Percentiles rank a stretch among this genome's conserved stretches.
These are phyloP conservation scores for Microcaecilia unicolor DNA, from an alignment of 2,797 vertebrate species.

Conservation along the genomic window DNA sequence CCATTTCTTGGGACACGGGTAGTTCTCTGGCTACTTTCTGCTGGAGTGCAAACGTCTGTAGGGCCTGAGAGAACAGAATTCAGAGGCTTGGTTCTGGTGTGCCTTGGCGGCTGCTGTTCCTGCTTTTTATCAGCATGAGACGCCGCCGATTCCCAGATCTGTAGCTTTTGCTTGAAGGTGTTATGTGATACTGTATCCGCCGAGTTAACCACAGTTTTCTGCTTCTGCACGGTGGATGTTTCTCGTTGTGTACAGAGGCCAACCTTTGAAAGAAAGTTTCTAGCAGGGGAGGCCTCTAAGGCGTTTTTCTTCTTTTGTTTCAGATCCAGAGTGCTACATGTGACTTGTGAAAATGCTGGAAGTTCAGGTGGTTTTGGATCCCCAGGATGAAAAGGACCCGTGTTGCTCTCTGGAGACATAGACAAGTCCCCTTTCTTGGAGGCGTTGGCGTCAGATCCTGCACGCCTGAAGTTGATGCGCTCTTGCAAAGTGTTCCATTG, in stretches of 20 bases:
- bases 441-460: neutral
- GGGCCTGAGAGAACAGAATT: no score
- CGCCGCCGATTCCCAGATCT: constrained; percentile 41
- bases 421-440: neutral
- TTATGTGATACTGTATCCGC: rapidly evolving
- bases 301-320: neutral
- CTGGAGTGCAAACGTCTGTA: rapidly evolving
- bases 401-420: neutral
- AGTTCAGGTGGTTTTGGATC: rapidly evolving
- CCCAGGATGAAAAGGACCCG: neutral
- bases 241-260: neutral
- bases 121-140: neutral
- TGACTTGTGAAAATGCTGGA: no score
- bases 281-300: neutral
- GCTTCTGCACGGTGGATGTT: neutral
- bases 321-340: no score
- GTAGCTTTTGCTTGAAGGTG: constrained; percentile 29
- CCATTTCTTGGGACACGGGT: no score
- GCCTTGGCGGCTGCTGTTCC: rapidly evolving
- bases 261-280: neutral
- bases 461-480: neutral
- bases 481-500: rapidly evolving
- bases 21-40: neutral
- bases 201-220: neutral
- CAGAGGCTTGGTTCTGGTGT: no score